Evolutionary conservation across 2,113 vertebrate genomes (phyloP).

Genomic region (Xyrauchen texanus): DNA sequence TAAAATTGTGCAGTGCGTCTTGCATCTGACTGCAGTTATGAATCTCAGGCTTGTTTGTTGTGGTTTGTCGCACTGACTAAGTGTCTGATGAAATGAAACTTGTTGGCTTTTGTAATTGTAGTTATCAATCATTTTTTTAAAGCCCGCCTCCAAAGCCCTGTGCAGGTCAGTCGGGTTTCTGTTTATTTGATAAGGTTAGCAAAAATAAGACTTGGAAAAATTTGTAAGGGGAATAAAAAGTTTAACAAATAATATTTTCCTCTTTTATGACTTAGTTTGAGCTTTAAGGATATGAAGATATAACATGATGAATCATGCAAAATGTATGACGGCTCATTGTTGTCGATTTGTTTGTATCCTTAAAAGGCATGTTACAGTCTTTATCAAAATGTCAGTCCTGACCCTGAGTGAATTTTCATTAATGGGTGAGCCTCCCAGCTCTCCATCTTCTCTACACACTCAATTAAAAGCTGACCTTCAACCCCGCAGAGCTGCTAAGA

Average conservation of each 20-base stretch:
- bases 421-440: conserved; percentile 54
- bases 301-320: no score
- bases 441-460: conserved; percentile 64
- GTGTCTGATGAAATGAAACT: conserved; percentile 56
- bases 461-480: conserved; percentile 75
- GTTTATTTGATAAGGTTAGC: conserved; percentile 55
- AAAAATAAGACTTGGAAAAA: conserved; percentile 47
- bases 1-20: neutral
- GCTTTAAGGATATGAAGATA: no score
- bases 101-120: conserved; percentile 50
- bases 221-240: conserved; percentile 45
- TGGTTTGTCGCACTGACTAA: neutral
- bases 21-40: conserved; percentile 14
- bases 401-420: conserved; percentile 66
- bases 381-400: conserved; percentile 53
- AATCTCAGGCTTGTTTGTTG: conserved; percentile 33
- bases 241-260: conserved; percentile 62
- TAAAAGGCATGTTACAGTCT: conserved; percentile 53
- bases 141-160: conserved; percentile 53
- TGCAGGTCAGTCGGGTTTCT: conserved; percentile 45
- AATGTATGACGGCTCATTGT: conserved; percentile 18
- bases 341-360: conserved; percentile 55
- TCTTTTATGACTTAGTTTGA: no score
- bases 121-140: conserved; percentile 64
- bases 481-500: conserved; percentile 54